Base-by-base conservation (phyloP, 2,113 vertebrate genomes). In the Ammodytes marinus region DNA sequence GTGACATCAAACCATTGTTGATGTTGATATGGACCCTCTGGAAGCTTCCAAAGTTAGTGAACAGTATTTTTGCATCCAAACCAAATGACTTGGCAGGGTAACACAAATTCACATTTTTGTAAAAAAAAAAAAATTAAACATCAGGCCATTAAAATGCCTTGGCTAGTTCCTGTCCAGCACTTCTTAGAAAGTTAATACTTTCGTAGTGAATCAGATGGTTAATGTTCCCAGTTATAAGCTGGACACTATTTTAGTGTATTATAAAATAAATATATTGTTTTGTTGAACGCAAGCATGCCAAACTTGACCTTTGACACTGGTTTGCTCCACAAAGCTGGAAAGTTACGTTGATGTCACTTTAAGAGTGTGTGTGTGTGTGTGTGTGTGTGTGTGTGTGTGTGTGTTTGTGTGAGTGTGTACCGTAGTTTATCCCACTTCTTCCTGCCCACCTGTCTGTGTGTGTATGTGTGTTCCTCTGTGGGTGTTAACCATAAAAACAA, bases 401-500 rank as follows among this genome's bases (percentile, higher is more conserved):
- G 14, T 57, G 54, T 35, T n/a, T 59, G 27, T 15, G 11, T 64
- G 61, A 13, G 63, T 43, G 27, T 35, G 55, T 47, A 17, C 47
- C 58, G 49, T 45, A 53, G 53, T 45, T 86, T 79, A 87, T 85
- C 77, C 74, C 83, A 79, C 63, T 74, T 74, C 66, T 45, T 45
- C 67, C 74, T 69, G 66, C 89, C 72, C 71, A 73, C 86, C 67
- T 85, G 81, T 82, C 52, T 86, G 40, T 72, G 43, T 74, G 50
- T 74, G 65, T 65, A 40, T 84, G 61, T 69, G 63, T 80, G 79
- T 67, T 70, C 69, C 78, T 83, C 58, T 79, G 91, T 84, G 83
- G 85, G 86, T 69, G 81, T 90, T 84, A 82, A 72, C 90, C 84
- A 87, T 89, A 88, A 93, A 89, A 91, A 85, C 85, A 82, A 77